These are phyloP conservation scores for Hemicordylus capensis DNA, from an alignment of 2,113 vertebrate genomes.

Conservation along the genomic window DNA sequence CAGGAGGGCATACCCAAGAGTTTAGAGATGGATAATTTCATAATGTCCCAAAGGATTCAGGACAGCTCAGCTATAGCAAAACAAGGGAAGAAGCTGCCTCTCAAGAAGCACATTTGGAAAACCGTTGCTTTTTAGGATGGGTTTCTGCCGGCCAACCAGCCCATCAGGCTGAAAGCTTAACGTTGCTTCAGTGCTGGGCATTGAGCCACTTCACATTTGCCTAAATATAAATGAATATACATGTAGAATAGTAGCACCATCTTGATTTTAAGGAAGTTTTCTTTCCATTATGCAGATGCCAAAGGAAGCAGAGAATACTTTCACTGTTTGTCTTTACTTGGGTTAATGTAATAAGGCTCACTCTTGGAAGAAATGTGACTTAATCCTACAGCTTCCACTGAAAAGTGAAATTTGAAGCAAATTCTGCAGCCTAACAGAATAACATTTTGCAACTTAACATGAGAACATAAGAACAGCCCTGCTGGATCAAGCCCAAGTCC, in stretches of 20 bases:
- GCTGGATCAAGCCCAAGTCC: too few species aligned
- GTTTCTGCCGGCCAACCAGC: not conserved
- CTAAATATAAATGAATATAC: not conserved
- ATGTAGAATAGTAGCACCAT: not conserved
- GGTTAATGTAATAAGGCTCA: not conserved
- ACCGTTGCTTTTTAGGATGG: not conserved
- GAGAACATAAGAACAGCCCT: too few species aligned
- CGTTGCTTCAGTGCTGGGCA: not conserved
- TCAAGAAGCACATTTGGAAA: constrained; percentile 14
- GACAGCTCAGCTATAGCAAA: constrained; percentile 8
- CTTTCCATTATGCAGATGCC: not conserved
- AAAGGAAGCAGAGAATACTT: not conserved
- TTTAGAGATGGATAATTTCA: constrained; percentile 51
- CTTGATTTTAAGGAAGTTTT: not conserved
- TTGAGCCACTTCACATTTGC: not conserved
- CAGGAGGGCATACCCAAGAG: constrained; percentile 51
- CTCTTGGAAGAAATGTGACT: not conserved
- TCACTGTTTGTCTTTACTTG: not conserved
- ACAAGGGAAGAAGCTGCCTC: constrained; percentile 5
- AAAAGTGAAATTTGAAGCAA: not conserved
- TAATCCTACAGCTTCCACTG: not conserved
- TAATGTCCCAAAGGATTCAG: constrained; percentile 18
- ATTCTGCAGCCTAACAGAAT: too few species aligned
- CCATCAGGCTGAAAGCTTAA: not conserved
- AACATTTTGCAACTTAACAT: too few species aligned